A percentile compares a stretch with the other conserved stretches of the same genome.
Evolutionary conservation across 2,797 vertebrate species (phyloP).

Genomic region (Notoglanidium macrostoma): DNA sequence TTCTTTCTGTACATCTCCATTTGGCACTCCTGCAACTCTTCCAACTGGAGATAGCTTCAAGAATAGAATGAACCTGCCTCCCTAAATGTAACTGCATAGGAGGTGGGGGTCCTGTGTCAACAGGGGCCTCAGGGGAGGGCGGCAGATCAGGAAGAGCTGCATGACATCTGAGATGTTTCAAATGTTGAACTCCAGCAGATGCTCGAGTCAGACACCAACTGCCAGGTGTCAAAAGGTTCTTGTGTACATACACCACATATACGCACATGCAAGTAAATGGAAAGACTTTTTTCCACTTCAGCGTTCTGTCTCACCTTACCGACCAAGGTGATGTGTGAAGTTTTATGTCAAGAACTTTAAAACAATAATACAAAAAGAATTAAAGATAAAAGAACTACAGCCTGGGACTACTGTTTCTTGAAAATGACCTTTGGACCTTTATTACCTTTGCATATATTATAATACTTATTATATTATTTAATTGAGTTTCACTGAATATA

Average conservation of each 20-base stretch:
- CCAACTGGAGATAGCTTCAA: slow-evolving; percentile 65
- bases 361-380: neutral
- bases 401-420: neutral
- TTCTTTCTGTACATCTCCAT: slow-evolving; percentile 55
- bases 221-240: slow-evolving; percentile 70
- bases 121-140: slow-evolving; percentile 68
- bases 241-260: slow-evolving; percentile 34
- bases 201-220: slow-evolving; percentile 36
- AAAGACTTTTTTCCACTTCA: slow-evolving; percentile 50
- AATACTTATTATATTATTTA: neutral
- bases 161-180: slow-evolving; percentile 78
- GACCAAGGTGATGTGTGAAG: neutral
- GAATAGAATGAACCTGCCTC: slow-evolving; percentile 70
- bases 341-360: neutral
- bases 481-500: neutral
- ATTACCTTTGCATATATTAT: neutral
- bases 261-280: slow-evolving; percentile 39
- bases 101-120: slow-evolving; percentile 70
- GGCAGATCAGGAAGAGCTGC: slow-evolving; percentile 66
- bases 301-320: slow-evolving; percentile 4
- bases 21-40: slow-evolving; percentile 60
- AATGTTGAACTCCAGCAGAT: slow-evolving; percentile 69
- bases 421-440: neutral
- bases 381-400: neutral
- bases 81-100: slow-evolving; percentile 72